phyloP scores from a whole-genome alignment of 1,140 invertebrate genomes.

The Anthonomus grandis region DNA sequence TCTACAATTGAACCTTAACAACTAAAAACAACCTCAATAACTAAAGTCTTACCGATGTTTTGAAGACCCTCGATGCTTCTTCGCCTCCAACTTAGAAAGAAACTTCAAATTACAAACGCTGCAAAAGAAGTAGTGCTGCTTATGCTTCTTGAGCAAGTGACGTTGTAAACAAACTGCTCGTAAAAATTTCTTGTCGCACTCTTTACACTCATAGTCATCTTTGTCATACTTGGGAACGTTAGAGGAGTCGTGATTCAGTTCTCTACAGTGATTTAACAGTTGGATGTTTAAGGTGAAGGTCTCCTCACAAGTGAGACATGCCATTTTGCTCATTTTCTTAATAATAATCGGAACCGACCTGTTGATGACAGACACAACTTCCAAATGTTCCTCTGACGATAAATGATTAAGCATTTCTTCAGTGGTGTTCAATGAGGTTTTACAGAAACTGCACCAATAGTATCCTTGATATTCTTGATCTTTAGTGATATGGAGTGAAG shows the following conservation, averaged over 20 bases:
- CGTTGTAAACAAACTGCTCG: slow-evolving; percentile 63
- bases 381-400: slow-evolving; percentile 61
- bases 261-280: slow-evolving; percentile 60
- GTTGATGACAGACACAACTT: slow-evolving; percentile 70
- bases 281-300: slow-evolving; percentile 69
- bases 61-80: slow-evolving; percentile 62
- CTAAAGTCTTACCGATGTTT: slow-evolving; percentile 58
- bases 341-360: slow-evolving; percentile 77
- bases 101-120: slow-evolving; percentile 65
- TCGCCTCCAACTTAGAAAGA: slow-evolving; percentile 57
- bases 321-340: slow-evolving; percentile 60
- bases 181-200: slow-evolving; percentile 57
- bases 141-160: slow-evolving; percentile 58
- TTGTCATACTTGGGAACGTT: slow-evolving; percentile 17
- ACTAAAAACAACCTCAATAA: background rate
- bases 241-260: slow-evolving; percentile 51
- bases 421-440: slow-evolving; percentile 64
- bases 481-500: slow-evolving; percentile 57
- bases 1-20: slow-evolving; percentile 1
- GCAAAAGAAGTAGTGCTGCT: slow-evolving; percentile 62
- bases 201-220: slow-evolving; percentile 48
- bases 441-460: slow-evolving; percentile 74
- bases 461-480: slow-evolving; percentile 50
- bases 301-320: slow-evolving; percentile 59
- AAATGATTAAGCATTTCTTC: slow-evolving; percentile 69